Evolutionary conservation across 2,113 vertebrate genomes (phyloP), one percentile per base, ranked within the genome.

Genomic region (Dascyllus trimaculatus): DNA sequence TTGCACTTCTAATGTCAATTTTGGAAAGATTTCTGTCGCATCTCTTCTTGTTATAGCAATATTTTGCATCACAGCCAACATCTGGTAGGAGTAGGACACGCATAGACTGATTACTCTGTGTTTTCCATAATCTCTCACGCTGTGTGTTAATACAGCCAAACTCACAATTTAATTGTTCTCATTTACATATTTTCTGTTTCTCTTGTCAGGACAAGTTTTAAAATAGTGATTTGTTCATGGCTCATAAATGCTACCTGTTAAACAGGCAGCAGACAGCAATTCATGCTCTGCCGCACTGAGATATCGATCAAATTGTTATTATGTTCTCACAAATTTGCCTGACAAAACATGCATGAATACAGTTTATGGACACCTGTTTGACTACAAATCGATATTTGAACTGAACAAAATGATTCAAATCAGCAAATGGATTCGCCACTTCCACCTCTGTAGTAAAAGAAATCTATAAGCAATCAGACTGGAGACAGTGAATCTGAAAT

Each of bases 161-260:
- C 65, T 82, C 69, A 64, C 59, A 45, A 49, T 76, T 64, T 45
- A 79, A 77, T 83, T 76, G 26, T 52, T 56, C 40, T 29, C 48
- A 54, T 87, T 80, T 85, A 38, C 64, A 77, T 62, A 46, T 68
- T 71, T 68, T 66, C 61, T 9, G 19, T 72, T 54, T 61, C 48
- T 66, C 11, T 82, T 78, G 53, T 80, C 62, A 78, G 54, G 77
- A 40, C 60, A 61, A 66, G 64, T 68, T 65, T 35, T 75, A 78
- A 75, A 84, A n/a, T 8, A 51, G 49, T 43, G 26, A 85, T 73
- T 78, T 73, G 22, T 63, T 82, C 54, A 56, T 62, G 58, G 75
- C 52, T 81, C 72, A 68, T 79, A 64, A 85, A 80, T 72, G 43
- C 64, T 78, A 62, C 69, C 75, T 76, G 81, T 71, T 83, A 83